These are phyloP conservation scores for Enteromius viviparus DNA, from an alignment of 2,797 vertebrate species.

Conservation along the genomic window DNA sequence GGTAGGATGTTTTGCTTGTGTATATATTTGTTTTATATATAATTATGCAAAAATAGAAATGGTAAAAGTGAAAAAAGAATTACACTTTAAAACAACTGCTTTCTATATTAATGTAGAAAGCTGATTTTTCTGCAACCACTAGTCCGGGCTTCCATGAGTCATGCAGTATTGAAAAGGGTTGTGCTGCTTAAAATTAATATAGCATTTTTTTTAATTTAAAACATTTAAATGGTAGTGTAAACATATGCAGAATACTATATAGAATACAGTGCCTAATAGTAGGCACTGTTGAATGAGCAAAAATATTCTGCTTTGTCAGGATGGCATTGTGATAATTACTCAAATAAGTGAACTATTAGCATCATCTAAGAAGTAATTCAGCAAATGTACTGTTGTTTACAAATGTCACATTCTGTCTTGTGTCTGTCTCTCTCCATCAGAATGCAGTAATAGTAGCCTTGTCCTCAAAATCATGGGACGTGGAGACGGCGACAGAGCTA, in stretches of 20 bases:
- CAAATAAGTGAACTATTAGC: neutral
- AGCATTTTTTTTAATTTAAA: neutral
- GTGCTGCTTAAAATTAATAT: neutral
- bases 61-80: neutral
- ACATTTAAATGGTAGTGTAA: neutral
- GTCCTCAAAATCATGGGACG: conserved; percentile 99
- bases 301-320: neutral
- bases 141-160: neutral
- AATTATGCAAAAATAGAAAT: neutral
- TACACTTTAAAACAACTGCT: too few relatives aligned
- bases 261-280: neutral
- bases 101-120: neutral
- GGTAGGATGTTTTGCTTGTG: neutral
- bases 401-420: neutral
- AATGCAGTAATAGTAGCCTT: conserved; percentile 99
- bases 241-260: neutral
- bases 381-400: conserved; percentile 2
- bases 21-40: too few relatives aligned
- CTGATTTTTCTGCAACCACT: neutral
- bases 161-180: neutral
- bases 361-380: neutral
- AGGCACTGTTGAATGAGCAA: neutral
- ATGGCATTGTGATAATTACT: neutral
- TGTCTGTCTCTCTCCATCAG: conserved; percentile 69
- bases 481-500: conserved; percentile 97